Percentiles rank a stretch among this genome's conserved stretches.
Evolutionary conservation across 2,888 invertebrate species (phyloP).

Genomic region (Myathropa florea): DNA sequence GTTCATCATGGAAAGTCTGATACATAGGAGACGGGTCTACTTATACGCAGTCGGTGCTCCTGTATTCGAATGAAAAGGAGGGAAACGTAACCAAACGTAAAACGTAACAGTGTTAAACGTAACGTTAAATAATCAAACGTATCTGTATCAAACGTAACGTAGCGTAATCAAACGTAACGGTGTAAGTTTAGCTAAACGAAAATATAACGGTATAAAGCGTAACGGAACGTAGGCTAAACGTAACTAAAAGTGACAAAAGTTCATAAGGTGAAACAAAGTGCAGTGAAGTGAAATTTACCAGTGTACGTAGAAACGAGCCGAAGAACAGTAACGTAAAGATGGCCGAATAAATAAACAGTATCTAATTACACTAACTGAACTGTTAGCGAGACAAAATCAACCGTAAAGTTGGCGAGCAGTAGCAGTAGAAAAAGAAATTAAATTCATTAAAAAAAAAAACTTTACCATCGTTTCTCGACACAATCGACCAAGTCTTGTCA

Average conservation of each 20-base stretch:
- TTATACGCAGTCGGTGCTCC: too few species aligned
- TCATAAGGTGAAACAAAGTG: background rate
- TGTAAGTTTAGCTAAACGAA: background rate
- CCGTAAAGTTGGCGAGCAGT: background rate
- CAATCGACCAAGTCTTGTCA: background rate
- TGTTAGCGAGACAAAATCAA: background rate
- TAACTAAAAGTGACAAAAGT: too few species aligned
- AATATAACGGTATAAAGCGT: background rate
- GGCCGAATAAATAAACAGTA: background rate
- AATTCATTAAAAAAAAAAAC: background rate
- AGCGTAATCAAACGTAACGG: background rate
- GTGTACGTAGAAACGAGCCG: too few species aligned
- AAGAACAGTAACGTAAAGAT: background rate
- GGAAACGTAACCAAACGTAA: too few species aligned
- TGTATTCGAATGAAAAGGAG: background rate
- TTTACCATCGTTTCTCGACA: conserved; percentile 11
- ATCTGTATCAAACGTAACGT: too few species aligned
- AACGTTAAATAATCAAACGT: background rate
- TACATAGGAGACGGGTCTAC: too few species aligned
- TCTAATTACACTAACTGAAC: background rate
- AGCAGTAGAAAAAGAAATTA: background rate
- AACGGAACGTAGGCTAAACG: too few species aligned
- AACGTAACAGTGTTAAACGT: too few species aligned
- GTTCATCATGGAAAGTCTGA: too few species aligned
- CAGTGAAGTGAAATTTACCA: background rate